These are phyloP conservation scores for Syrphus vitripennis DNA, from an alignment of 2,888 invertebrate genomes.

Conservation along the genomic window DNA sequence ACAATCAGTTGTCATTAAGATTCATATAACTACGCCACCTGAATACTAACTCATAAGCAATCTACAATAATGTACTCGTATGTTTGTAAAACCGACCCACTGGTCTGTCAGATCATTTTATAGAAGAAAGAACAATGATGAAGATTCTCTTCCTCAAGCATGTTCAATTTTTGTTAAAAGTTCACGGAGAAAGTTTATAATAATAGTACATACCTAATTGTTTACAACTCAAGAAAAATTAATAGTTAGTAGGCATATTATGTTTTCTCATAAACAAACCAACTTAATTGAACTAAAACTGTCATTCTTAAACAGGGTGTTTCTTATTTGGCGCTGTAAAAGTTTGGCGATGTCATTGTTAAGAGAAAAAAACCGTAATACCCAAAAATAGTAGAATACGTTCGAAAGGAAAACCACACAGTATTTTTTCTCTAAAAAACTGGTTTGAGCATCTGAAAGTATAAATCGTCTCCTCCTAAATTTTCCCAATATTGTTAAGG, in stretches of 20 bases:
- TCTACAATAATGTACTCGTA: background rate
- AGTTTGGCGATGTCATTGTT: too few relatives aligned
- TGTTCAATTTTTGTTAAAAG: slow-evolving; percentile 5
- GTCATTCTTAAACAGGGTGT: slow-evolving; percentile 1
- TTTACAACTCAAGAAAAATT: slow-evolving; percentile 13
- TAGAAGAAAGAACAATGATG: background rate
- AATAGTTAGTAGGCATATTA: background rate
- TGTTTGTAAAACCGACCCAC: background rate
- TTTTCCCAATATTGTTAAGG: too few relatives aligned
- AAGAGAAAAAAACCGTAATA: too few relatives aligned
- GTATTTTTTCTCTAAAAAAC: too few relatives aligned
- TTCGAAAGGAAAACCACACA: too few relatives aligned
- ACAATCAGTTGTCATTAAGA: slow-evolving; percentile 61
- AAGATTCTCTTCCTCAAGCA: slow-evolving; percentile 40
- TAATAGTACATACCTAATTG: slow-evolving; percentile 15
- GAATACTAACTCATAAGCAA: slow-evolving; percentile 53
- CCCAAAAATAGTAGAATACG: too few relatives aligned
- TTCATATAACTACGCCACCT: slow-evolving; percentile 42
- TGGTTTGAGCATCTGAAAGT: too few relatives aligned
- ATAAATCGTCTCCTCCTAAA: too few relatives aligned
- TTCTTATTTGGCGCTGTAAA: background rate
- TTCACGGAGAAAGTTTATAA: slow-evolving; percentile 45
- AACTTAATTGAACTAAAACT: slow-evolving; percentile 25
- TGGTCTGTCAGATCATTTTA: background rate
- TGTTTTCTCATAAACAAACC: slow-evolving; percentile 7